phyloP scores from a whole-genome alignment of 2,888 invertebrate species.

The Zygaena filipendulae region DNA sequence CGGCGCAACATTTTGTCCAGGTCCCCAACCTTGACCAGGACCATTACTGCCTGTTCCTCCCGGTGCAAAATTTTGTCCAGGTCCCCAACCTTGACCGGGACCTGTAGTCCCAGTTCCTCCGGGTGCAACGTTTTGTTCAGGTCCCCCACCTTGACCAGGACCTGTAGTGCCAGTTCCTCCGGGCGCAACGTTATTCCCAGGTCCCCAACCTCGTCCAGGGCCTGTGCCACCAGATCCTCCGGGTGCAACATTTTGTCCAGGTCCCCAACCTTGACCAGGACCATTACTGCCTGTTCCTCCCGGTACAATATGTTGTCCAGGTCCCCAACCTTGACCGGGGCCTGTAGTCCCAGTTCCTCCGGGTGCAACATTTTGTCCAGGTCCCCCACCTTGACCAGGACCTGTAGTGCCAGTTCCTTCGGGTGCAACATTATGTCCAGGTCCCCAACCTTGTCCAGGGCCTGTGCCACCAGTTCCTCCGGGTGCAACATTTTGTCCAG shows the following conservation, averaged over 20 bases:
- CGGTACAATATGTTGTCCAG: too few relatives aligned
- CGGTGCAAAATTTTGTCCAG: too few relatives aligned
- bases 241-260: constrained; percentile 1
- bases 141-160: constrained; percentile 3
- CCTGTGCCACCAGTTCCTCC: constrained; percentile 2
- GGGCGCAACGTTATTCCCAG: constrained; percentile 1
- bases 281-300: not conserved
- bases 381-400: constrained; percentile 3
- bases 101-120: too few relatives aligned
- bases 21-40: not conserved
- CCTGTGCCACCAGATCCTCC: not conserved
- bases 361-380: too few relatives aligned
- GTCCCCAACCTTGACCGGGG: constrained; percentile 3
- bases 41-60: too few relatives aligned
- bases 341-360: not conserved
- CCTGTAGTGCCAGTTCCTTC: constrained; percentile 15
- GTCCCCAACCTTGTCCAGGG: constrained; percentile 9
- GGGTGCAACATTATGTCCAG: constrained; percentile 10
- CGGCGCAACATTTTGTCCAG: constrained; percentile 2
- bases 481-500: constrained; percentile 4
- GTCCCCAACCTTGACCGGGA: too few relatives aligned
- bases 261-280: not conserved
- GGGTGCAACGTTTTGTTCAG: constrained; percentile 1
- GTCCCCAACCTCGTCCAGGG: not conserved
- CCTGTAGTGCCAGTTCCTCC: not conserved